Conservation (phyloP, 2,113 vertebrate genomes). For the Etheostoma spectabile region DNA sequence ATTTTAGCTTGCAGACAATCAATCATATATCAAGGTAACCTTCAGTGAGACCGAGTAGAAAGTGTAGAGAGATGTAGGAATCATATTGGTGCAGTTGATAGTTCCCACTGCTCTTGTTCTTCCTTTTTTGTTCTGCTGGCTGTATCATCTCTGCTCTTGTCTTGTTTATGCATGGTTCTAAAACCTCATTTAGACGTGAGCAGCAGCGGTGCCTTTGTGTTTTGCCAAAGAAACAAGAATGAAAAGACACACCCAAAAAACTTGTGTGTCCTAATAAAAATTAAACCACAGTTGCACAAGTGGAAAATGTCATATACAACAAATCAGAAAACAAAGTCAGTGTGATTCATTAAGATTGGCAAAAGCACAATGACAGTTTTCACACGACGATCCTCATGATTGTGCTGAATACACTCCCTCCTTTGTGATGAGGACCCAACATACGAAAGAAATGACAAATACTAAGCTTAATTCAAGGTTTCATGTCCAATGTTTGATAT, state of each 20-base stretch:
- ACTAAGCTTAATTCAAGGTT: not conserved
- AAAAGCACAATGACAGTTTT: slow-evolving; percentile 6
- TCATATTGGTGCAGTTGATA: slow-evolving; percentile 4
- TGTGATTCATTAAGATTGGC: slow-evolving; percentile 3
- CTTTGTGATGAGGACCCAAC: slow-evolving; percentile 2
- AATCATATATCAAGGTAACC: slow-evolving; percentile 60
- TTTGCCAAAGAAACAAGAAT: not conserved
- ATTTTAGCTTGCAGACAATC: slow-evolving; percentile 53
- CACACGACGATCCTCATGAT: not conserved
- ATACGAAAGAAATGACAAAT: not conserved
- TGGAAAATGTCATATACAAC: not conserved
- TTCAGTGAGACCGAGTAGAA: slow-evolving; percentile 38
- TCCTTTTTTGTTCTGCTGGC: slow-evolving; percentile 3
- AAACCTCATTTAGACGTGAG: slow-evolving; percentile 10
- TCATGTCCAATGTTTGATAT: not conserved
- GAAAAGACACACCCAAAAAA: not conserved
- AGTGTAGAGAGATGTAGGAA: slow-evolving; percentile 14
- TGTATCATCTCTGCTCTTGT: slow-evolving; percentile 16
- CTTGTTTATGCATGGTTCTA: slow-evolving; percentile 3
- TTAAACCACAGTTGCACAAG: not conserved
- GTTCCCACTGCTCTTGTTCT: slow-evolving; percentile 22
- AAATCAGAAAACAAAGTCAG: slow-evolving; percentile 7
- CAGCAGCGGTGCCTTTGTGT: slow-evolving; percentile 16
- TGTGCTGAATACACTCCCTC: slow-evolving; percentile 5
- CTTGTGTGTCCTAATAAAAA: not conserved